phyloP scores from a whole-genome alignment of 2,797 vertebrate species.

The Cercopithecus diana region DNA sequence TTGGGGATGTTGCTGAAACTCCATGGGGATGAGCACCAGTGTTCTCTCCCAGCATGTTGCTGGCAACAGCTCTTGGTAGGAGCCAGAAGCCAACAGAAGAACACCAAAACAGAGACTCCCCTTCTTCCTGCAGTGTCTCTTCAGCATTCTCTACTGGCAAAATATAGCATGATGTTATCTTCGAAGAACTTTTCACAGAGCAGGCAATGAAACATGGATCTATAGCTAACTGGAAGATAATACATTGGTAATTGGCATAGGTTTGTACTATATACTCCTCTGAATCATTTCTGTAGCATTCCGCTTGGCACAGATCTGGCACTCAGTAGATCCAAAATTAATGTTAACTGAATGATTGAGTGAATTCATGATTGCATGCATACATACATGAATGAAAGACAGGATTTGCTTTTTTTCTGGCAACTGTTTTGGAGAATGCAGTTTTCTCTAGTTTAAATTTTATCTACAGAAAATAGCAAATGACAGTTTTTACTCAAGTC shows the following conservation, averaged over 20 bases:
- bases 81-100: not conserved
- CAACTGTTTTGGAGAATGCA: not conserved
- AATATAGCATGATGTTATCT: not conserved
- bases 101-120: not conserved
- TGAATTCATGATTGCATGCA: not conserved
- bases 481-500: not conserved
- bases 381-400: not conserved
- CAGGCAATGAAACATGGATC: not conserved
- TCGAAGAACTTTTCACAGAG: not conserved
- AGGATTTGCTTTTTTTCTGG: not conserved
- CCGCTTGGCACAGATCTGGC: not conserved
- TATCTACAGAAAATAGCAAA: not conserved
- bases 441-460: conserved; percentile 14
- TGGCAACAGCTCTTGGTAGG: not conserved
- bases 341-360: not conserved
- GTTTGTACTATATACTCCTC: not conserved
- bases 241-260: too few species aligned
- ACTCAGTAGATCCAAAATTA: not conserved
- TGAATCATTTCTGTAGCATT: not conserved
- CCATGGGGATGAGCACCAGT: fast-evolving
- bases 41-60: not conserved
- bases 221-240: not conserved
- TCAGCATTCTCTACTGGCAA: not conserved
- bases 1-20: not conserved
- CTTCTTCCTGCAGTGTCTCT: not conserved